These are phyloP conservation scores for Lerista edwardsae DNA, from an alignment of 2,797 vertebrate genomes.

Conservation along the genomic window DNA sequence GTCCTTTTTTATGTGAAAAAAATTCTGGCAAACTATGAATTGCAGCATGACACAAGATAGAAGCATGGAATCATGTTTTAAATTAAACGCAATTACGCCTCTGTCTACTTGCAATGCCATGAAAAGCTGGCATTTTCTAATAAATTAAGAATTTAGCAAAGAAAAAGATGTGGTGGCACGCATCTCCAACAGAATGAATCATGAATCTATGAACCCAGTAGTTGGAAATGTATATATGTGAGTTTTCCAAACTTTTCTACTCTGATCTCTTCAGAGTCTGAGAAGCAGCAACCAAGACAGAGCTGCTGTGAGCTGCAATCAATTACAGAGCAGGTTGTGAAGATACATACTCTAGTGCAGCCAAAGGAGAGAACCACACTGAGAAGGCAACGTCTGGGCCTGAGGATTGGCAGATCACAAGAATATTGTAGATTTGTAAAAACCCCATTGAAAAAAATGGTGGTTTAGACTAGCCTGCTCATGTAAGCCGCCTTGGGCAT, in stretches of 20 bases:
- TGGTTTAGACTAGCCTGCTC: too few species aligned
- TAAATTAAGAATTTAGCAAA: not conserved
- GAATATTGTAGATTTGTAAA: too few species aligned
- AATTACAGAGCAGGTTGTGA: not conserved
- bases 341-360: not conserved
- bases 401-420: too few species aligned
- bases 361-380: too few species aligned
- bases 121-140: not conserved
- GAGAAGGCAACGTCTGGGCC: too few species aligned
- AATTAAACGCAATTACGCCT: not conserved
- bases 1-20: not conserved
- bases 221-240: not conserved
- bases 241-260: not conserved
- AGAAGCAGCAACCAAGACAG: not conserved
- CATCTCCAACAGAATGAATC: not conserved
- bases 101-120: not conserved
- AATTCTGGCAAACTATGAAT: not conserved
- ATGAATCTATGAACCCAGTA: not conserved
- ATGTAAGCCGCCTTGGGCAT: too few species aligned
- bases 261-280: not conserved
- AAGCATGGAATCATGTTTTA: not conserved
- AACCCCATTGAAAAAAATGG: too few species aligned
- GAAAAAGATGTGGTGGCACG: not conserved
- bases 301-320: not conserved
- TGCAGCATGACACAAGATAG: not conserved